Evolutionary conservation across 1,140 invertebrate genomes (phyloP).

Genomic region (Nymphalis io): DNA sequence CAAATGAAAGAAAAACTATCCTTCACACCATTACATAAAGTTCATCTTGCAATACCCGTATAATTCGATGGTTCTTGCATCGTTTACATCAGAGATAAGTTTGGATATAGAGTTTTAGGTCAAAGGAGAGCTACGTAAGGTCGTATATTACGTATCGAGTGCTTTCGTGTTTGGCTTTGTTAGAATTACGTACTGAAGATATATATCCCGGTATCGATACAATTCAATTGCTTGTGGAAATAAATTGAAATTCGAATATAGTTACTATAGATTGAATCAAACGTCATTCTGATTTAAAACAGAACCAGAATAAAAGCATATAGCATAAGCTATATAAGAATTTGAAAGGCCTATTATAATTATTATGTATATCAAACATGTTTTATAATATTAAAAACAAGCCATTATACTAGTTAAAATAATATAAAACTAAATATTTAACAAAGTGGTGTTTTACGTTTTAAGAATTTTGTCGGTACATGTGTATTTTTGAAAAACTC

Average conservation of each 20-base stretch:
- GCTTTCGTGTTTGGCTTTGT: constrained; percentile 45
- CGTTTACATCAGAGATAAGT: constrained; percentile 68
- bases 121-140: constrained; percentile 55
- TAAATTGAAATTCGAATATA: constrained; percentile 11
- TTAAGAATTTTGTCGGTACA: no score
- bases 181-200: constrained; percentile 49
- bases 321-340: no score
- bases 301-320: no score
- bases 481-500: no score
- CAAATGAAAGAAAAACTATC: constrained; percentile 27
- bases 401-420: no score
- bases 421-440: no score
- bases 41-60: constrained; percentile 31
- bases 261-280: constrained; percentile 6
- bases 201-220: constrained; percentile 29
- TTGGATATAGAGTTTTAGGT: constrained; percentile 69
- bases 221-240: constrained; percentile 16
- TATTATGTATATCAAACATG: no score
- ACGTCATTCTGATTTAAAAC: not conserved
- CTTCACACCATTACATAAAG: constrained; percentile 27
- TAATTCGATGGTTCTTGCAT: constrained; percentile 39
- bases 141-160: constrained; percentile 55
- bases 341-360: no score
- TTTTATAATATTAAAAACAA: no score
- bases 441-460: no score